Conservation (phyloP, 2,888 invertebrate genomes). For the Gibbula magus region DNA sequence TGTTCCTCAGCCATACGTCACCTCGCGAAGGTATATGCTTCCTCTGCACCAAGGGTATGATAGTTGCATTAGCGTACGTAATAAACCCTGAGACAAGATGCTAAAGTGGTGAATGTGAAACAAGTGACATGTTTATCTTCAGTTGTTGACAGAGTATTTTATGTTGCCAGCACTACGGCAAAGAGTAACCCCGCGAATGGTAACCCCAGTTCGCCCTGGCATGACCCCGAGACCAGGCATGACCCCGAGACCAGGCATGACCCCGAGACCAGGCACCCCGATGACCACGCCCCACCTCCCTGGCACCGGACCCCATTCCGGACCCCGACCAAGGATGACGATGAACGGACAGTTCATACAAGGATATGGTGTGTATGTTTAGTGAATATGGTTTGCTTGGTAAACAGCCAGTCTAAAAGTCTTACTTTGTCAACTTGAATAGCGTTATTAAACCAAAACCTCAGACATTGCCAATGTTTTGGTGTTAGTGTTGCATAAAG, state of each 20-base stretch:
- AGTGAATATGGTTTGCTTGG: too few relatives aligned
- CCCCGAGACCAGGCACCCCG: not conserved
- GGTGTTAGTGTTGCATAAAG: too few relatives aligned
- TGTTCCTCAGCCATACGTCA: too few relatives aligned
- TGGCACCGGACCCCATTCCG: not conserved
- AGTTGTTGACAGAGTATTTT: not conserved
- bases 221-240: not conserved
- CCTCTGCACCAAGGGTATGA: too few relatives aligned
- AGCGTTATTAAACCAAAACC: too few relatives aligned
- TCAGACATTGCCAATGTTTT: too few relatives aligned
- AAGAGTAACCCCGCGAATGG: not conserved
- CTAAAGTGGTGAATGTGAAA: too few relatives aligned
- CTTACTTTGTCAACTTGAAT: too few relatives aligned
- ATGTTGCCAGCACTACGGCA: not conserved
- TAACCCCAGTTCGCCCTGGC: not conserved
- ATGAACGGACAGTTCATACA: conserved; percentile 3
- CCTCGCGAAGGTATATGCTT: too few relatives aligned
- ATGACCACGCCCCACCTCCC: conserved; percentile 1
- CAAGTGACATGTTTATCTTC: not conserved
- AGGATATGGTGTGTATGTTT: not conserved
- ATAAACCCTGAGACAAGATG: too few relatives aligned
- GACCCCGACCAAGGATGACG: not conserved
- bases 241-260: not conserved
- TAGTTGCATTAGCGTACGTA: too few relatives aligned
- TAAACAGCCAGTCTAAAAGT: too few relatives aligned